A percentile compares a stretch with the other conserved stretches of the same genome.
Evolutionary conservation across 1,140 invertebrate genomes (phyloP).

Genomic region (Drosophila ohnishii): DNA sequence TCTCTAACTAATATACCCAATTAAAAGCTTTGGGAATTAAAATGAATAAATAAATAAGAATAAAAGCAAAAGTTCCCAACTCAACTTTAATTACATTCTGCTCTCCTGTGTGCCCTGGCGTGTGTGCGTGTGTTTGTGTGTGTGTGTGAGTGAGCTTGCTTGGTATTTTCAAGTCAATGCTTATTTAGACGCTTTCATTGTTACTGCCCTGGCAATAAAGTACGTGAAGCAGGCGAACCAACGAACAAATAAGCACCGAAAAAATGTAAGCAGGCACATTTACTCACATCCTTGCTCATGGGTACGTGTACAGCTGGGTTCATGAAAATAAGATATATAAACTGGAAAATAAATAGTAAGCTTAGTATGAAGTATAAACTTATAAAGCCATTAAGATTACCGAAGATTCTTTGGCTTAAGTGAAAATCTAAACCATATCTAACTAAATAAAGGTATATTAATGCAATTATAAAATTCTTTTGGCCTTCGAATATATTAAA

Average conservation of each 20-base stretch:
- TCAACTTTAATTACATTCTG: conserved; percentile 80
- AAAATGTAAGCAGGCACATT: conserved; percentile 52
- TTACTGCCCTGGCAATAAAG: conserved; percentile 69
- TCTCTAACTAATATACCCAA: conserved; percentile 22
- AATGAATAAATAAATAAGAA: conserved; percentile 80
- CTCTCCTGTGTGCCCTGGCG: conserved; percentile 34
- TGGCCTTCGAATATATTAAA: too few species aligned
- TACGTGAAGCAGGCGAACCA: conserved; percentile 40
- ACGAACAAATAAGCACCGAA: conserved; percentile 54
- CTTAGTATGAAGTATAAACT: too few species aligned
- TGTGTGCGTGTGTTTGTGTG: conserved; percentile 5
- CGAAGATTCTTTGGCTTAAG: too few species aligned
- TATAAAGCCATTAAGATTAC: too few species aligned
- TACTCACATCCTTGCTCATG: conserved; percentile 4
- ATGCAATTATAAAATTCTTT: too few species aligned
- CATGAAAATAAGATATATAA: conserved; percentile 2
- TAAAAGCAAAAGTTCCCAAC: conserved; percentile 77
- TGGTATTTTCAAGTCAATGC: conserved; percentile 63
- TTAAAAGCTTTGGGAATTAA: conserved; percentile 48
- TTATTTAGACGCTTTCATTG: conserved; percentile 75
- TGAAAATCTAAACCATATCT: too few species aligned
- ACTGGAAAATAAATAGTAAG: neutral
- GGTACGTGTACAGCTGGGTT: conserved; percentile 6
- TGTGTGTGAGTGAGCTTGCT: conserved; percentile 2
- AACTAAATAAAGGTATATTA: too few species aligned